Conservation (phyloP, 35 echinoderm and acorn worm species). For the Nesometra sesokonis region DNA sequence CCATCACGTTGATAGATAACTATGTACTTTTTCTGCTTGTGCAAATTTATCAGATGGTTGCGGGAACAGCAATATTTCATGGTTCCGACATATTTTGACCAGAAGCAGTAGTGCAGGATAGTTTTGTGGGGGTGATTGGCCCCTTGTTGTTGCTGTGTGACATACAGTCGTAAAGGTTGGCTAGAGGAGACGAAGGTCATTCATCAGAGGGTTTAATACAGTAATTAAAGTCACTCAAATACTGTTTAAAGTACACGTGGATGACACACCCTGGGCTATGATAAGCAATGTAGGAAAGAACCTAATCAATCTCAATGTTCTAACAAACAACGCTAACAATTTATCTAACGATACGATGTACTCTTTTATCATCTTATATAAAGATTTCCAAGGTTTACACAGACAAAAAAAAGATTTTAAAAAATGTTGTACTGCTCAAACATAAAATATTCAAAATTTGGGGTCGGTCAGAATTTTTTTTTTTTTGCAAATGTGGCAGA, state of each 20-base stretch:
- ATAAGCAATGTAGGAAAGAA: neutral
- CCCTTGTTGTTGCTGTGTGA: neutral
- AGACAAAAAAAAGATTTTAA: too few relatives aligned
- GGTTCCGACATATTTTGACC: neutral
- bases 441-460: too few relatives aligned
- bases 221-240: neutral
- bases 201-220: neutral
- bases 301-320: neutral
- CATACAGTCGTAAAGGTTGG: neutral
- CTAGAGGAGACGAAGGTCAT: neutral
- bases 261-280: neutral
- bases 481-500: too few relatives aligned
- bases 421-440: too few relatives aligned
- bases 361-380: neutral
- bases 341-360: neutral
- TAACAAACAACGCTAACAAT: neutral
- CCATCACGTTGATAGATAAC: neutral
- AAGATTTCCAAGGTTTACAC: neutral
- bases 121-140: neutral
- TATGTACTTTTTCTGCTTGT: neutral
- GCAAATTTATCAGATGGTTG: neutral
- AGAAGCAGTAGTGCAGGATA: neutral
- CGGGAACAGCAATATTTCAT: neutral
- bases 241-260: neutral
- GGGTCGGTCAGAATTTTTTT: too few relatives aligned